Percentiles rank a stretch among this genome's conserved stretches.
Evolutionary conservation across 2,113 vertebrate genomes (phyloP).

Genomic region (Cynoglossus semilaevis): DNA sequence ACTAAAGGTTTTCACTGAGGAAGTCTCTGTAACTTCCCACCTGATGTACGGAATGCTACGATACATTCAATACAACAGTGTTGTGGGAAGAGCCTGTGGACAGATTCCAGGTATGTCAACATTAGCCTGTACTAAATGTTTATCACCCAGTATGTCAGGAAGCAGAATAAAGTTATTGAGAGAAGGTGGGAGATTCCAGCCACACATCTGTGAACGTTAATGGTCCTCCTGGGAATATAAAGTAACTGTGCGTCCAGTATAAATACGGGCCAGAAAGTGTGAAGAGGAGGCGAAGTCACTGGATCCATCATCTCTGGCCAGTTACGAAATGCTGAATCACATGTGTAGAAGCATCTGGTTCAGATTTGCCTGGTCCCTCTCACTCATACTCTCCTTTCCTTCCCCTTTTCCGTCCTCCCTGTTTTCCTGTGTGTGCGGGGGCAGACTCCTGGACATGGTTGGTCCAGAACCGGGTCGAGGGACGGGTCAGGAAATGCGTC

Average conservation of each 20-base stretch:
- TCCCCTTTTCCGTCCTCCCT: constrained; percentile 41
- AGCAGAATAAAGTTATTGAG: constrained; percentile 18
- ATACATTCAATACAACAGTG: background rate
- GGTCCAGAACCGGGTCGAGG: constrained; percentile 53
- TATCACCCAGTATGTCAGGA: constrained; percentile 30
- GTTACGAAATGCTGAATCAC: constrained; percentile 70
- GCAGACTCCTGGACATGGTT: constrained; percentile 43
- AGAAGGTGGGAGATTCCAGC: constrained; percentile 16
- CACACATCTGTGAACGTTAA: constrained; percentile 15
- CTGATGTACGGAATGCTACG: constrained; percentile 22
- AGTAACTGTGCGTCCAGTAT: constrained; percentile 3
- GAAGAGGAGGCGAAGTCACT: constrained; percentile 4
- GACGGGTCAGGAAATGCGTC: constrained; percentile 69
- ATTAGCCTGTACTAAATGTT: constrained; percentile 25
- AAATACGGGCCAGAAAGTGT: background rate
- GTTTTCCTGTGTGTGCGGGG: constrained; percentile 61
- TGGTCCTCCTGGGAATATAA: constrained; percentile 23
- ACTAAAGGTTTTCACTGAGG: too few species aligned
- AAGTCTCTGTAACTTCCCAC: constrained; percentile 36
- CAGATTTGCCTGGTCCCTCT: constrained; percentile 67
- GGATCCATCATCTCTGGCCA: constrained; percentile 18
- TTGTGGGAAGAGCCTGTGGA: constrained; percentile 4
- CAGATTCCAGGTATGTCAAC: constrained; percentile 60
- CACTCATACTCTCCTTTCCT: constrained; percentile 35
- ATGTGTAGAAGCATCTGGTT: constrained; percentile 76